Conservation (phyloP, 2,113 vertebrate species). For the Podarcis raffonei region DNA sequence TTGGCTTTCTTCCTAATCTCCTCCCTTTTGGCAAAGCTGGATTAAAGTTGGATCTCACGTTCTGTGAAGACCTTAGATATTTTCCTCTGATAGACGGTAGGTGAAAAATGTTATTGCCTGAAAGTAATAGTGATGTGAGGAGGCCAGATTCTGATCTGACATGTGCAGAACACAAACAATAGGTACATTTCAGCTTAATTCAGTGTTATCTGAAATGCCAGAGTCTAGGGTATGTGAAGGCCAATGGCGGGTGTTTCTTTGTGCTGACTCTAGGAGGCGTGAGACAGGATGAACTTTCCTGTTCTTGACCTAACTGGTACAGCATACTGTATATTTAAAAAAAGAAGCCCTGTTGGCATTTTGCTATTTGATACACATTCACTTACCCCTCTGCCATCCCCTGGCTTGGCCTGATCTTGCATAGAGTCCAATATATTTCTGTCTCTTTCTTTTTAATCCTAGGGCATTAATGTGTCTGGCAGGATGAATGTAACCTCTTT, state of each 20-base stretch:
- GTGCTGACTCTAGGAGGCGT: slow-evolving; percentile 8
- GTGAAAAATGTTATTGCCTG: not conserved
- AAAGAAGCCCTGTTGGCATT: not conserved
- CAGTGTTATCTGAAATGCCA: slow-evolving; percentile 17
- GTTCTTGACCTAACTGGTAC: not conserved
- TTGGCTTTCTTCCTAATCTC: not conserved
- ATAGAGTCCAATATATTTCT: not conserved
- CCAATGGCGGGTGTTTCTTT: not conserved
- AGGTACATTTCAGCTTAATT: not conserved
- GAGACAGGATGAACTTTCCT: slow-evolving; percentile 24
- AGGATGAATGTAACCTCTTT: not conserved
- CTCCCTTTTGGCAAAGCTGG: not conserved
- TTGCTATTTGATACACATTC: not conserved
- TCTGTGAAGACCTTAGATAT: slow-evolving; percentile 21
- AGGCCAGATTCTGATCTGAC: slow-evolving; percentile 19
- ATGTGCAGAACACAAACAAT: not conserved
- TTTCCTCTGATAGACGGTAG: slow-evolving; percentile 20
- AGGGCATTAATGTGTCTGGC: not conserved
- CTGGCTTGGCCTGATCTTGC: not conserved
- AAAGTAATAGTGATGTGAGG: not conserved
- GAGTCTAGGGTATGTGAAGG: slow-evolving; percentile 8
- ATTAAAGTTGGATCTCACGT: not conserved
- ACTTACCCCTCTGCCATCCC: not conserved
- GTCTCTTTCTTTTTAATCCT: not conserved
- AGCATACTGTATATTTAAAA: not conserved